phyloP scores from a whole-genome alignment of 1,140 invertebrate species.

The Dinoponera quadriceps region DNA sequence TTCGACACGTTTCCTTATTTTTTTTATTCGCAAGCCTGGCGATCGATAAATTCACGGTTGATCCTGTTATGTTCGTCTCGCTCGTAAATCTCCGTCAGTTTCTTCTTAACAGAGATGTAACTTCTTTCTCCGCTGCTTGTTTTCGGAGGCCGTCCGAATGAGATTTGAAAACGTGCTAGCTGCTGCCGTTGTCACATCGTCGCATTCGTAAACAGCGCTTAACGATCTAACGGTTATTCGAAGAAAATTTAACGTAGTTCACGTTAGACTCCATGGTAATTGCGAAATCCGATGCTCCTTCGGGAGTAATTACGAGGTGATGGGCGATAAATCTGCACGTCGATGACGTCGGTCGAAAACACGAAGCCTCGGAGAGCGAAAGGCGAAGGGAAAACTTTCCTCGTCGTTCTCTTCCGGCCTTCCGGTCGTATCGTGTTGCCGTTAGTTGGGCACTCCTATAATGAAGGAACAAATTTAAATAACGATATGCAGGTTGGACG shows the following conservation, averaged over 20 bases:
- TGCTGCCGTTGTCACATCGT: background rate
- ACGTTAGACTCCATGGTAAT: slow-evolving; percentile 42
- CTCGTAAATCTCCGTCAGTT: background rate
- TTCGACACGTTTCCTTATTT: background rate
- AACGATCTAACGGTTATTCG: slow-evolving; percentile 34
- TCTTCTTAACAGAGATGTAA: background rate
- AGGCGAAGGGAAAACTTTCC: background rate
- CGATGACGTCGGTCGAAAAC: slow-evolving; percentile 36
- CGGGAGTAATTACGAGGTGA: slow-evolving; percentile 24
- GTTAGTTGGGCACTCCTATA: background rate
- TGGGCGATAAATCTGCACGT: slow-evolving; percentile 26
- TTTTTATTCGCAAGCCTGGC: background rate
- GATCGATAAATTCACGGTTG: background rate
- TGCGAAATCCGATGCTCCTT: slow-evolving; percentile 36
- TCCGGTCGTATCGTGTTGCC: background rate
- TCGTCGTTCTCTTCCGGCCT: too few species aligned
- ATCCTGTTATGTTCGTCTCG: background rate
- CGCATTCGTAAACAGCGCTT: slow-evolving; percentile 29
- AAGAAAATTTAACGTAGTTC: slow-evolving; percentile 16
- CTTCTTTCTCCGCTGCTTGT: background rate
- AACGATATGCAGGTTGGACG: background rate
- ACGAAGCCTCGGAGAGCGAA: background rate
- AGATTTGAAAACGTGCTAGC: too few species aligned
- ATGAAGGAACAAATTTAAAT: background rate
- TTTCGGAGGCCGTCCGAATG: background rate